These are phyloP conservation scores for Cydia splendana DNA, from an alignment of 1,140 invertebrate species.

Conservation along the genomic window DNA sequence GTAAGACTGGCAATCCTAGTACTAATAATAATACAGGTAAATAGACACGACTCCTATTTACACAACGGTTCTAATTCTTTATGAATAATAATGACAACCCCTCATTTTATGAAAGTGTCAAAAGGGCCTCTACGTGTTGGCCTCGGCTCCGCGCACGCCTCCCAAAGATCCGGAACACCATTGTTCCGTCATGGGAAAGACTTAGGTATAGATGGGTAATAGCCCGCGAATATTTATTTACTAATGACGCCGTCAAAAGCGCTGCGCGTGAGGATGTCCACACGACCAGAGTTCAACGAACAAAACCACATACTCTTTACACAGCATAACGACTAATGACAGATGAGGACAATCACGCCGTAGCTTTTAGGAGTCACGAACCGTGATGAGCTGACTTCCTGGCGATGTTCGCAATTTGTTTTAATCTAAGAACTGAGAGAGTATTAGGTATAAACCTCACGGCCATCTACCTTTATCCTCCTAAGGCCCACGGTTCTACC, in stretches of 20 bases:
- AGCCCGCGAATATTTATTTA: not conserved
- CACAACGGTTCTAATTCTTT: too few relatives aligned
- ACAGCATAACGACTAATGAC: constrained; percentile 10
- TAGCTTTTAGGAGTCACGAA: constrained; percentile 10
- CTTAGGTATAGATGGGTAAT: too few relatives aligned
- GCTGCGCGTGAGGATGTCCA: not conserved
- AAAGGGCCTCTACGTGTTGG: too few relatives aligned
- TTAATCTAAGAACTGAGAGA: not conserved
- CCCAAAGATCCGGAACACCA: too few relatives aligned
- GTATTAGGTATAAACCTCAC: not conserved
- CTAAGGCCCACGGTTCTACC: too few relatives aligned
- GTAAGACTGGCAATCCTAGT: not conserved
- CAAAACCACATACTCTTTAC: not conserved
- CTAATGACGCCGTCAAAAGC: not conserved
- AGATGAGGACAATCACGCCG: constrained; percentile 2
- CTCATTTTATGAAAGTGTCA: too few relatives aligned
- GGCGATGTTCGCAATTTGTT: not conserved
- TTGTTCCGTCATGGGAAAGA: too few relatives aligned
- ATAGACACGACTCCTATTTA: not conserved
- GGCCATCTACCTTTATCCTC: too few relatives aligned
- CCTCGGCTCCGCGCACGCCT: too few relatives aligned
- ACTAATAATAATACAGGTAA: not conserved
- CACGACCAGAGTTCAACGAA: constrained; percentile 16
- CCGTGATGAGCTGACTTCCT: constrained; percentile 10
- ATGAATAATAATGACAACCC: not conserved